A percentile compares a stretch with the other conserved stretches of the same genome.
These are phyloP conservation scores for Psettodes erumei DNA, from an alignment of 2,113 vertebrate genomes.

Conservation along the genomic window DNA sequence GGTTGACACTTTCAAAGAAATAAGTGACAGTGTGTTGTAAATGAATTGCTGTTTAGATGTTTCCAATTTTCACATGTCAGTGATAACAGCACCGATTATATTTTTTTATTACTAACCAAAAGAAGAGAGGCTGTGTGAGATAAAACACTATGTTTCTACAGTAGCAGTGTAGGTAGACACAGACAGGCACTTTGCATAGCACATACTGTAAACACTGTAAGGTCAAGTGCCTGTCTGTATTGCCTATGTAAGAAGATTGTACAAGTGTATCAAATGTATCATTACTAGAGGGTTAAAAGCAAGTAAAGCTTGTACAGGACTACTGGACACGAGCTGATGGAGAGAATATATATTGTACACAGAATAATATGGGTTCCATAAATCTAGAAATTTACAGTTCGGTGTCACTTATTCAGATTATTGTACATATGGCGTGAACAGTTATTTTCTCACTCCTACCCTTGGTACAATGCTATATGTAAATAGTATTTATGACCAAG, in stretches of 20 bases:
- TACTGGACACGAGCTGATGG: conserved; percentile 38
- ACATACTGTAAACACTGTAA: conserved; percentile 61
- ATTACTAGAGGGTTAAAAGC: conserved; percentile 36
- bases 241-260: conserved; percentile 44
- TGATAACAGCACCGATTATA: conserved; percentile 33
- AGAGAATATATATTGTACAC: conserved; percentile 64
- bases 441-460: conserved; percentile 65
- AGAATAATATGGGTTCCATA: conserved; percentile 46
- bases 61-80: conserved; percentile 26
- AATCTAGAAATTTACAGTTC: conserved; percentile 34
- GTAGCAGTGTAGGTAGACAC: conserved; percentile 29
- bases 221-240: conserved; percentile 53
- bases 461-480: conserved; percentile 49
- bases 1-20: conserved; percentile 16
- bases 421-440: conserved; percentile 68
- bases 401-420: conserved; percentile 47
- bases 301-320: conserved; percentile 40
- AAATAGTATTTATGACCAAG: conserved; percentile 72
- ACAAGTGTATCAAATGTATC: conserved; percentile 39
- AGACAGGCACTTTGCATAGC: conserved; percentile 46
- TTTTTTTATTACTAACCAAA: conserved; percentile 60
- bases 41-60: conserved; percentile 21
- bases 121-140: conserved; percentile 31
- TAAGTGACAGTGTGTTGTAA: conserved; percentile 35
- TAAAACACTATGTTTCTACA: conserved; percentile 20